Conservation (phyloP, 2,797 vertebrate genomes). For the Cygnus olor region DNA sequence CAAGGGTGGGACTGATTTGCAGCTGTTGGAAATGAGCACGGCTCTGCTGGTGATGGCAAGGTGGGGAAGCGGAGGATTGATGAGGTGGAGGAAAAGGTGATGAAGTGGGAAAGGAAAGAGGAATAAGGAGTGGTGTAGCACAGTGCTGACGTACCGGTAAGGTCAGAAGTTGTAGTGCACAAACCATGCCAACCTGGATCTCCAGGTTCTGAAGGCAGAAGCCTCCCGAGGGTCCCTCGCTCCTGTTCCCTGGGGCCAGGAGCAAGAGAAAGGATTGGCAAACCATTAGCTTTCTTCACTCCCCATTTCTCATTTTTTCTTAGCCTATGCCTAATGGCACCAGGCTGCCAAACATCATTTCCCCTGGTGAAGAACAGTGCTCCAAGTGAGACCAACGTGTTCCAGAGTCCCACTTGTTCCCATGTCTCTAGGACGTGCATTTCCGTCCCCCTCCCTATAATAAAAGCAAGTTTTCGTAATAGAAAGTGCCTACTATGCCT, state of each 20-base stretch:
- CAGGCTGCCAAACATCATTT: neutral
- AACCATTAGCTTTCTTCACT: neutral
- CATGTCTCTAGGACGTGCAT: neutral
- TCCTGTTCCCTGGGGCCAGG: neutral
- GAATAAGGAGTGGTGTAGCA: neutral
- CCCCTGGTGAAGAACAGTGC: neutral
- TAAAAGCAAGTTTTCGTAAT: neutral
- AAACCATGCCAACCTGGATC: neutral
- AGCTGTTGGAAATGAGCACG: neutral
- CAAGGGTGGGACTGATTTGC: neutral
- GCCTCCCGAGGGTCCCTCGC: neutral
- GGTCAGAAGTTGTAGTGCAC: neutral
- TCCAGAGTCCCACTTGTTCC: neutral
- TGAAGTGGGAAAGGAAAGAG: neutral
- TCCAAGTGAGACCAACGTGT: neutral
- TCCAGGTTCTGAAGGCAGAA: neutral
- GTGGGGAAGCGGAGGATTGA: neutral
- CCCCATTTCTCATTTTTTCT: neutral
- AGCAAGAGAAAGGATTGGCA: neutral
- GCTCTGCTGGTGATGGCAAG: neutral
- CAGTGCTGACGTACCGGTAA: neutral
- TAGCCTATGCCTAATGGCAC: neutral
- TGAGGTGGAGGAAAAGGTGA: neutral
- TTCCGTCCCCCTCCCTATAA: neutral
- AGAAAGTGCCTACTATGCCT: neutral